Conservation (phyloP, 2,113 vertebrate genomes). For the Halichoerus grypus region DNA sequence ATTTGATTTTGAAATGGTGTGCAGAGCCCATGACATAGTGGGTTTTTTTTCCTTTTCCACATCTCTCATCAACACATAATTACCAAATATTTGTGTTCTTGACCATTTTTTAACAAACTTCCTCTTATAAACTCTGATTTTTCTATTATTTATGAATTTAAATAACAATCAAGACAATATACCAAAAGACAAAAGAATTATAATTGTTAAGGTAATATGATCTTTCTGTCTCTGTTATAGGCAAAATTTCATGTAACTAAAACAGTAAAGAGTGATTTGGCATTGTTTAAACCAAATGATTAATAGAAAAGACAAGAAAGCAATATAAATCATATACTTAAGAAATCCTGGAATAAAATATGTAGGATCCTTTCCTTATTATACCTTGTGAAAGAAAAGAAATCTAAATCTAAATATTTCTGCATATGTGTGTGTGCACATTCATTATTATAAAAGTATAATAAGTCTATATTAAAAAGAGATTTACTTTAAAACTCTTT, state of each 20-base stretch:
- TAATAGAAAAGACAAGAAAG: constrained; percentile 65
- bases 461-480: constrained; percentile 79
- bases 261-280: constrained; percentile 56
- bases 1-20: background rate
- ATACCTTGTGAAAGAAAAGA: constrained; percentile 80
- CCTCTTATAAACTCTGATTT: constrained; percentile 55
- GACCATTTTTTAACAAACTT: constrained; percentile 51
- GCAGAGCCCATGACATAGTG: background rate
- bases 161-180: constrained; percentile 58
- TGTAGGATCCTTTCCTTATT: constrained; percentile 75
- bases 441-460: constrained; percentile 82
- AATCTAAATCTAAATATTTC: constrained; percentile 79
- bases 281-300: constrained; percentile 63
- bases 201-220: constrained; percentile 53
- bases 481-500: constrained; percentile 85
- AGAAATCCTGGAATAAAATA: constrained; percentile 69
- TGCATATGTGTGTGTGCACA: constrained; percentile 73
- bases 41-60: background rate
- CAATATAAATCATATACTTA: constrained; percentile 71
- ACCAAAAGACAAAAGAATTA: constrained; percentile 57
- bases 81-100: constrained; percentile 47
- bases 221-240: constrained; percentile 68
- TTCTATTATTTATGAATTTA: constrained; percentile 57
- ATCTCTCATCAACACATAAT: background rate
- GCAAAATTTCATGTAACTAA: constrained; percentile 59